Percentiles rank a stretch among this genome's conserved stretches.
Conservation (phyloP, 1,140 invertebrate species). For the Magallana angulata region DNA sequence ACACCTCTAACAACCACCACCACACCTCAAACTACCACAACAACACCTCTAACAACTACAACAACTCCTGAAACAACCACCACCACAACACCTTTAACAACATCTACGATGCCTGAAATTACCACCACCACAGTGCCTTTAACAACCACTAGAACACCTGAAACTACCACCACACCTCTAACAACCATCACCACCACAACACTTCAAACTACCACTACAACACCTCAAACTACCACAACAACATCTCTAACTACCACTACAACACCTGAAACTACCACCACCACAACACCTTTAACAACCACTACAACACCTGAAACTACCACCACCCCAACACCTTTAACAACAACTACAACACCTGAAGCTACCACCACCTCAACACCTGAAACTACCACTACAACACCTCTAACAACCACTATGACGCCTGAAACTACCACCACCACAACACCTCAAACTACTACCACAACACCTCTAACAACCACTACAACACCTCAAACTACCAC, state of each 20-base stretch:
- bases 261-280: neutral
- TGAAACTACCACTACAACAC: neutral
- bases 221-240: neutral
- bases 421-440: neutral
- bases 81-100: neutral
- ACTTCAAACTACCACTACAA: neutral
- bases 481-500: neutral
- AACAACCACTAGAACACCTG: neutral
- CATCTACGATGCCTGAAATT: neutral
- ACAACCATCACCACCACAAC: neutral
- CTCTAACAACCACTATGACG: neutral
- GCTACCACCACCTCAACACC: too few relatives aligned
- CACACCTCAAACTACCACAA: neutral
- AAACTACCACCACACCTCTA: conserved; percentile 17
- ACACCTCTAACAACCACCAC: neutral
- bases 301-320: neutral
- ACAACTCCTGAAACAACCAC: conserved; percentile 22
- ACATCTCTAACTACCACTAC: neutral
- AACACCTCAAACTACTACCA: neutral
- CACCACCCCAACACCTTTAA: neutral
- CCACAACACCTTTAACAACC: too few relatives aligned
- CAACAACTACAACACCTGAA: neutral
- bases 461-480: neutral
- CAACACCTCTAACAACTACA: conserved; percentile 12
- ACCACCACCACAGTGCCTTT: neutral